Evolutionary conservation across 35 echinoderm and acorn worm genomes (phyloP).

Genomic region (Apostichopus californicus): DNA sequence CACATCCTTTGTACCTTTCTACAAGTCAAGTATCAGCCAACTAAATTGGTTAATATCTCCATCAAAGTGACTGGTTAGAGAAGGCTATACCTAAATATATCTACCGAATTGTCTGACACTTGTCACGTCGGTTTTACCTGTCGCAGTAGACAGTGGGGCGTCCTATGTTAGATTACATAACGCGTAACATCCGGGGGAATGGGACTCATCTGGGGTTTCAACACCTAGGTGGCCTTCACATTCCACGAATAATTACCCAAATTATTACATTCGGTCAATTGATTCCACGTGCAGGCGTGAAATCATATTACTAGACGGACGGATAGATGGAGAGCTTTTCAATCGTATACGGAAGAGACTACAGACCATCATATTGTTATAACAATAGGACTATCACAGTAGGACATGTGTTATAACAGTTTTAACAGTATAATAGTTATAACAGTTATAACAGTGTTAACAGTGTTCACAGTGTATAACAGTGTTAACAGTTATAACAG

Average conservation of each 20-base stretch:
- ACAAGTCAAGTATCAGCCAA: not conserved
- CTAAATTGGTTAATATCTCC: not conserved
- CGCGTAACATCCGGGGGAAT: slow-evolving; percentile 28
- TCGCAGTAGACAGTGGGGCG: slow-evolving; percentile 38
- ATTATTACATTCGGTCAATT: slow-evolving; percentile 26
- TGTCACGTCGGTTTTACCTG: slow-evolving; percentile 24
- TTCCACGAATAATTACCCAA: slow-evolving; percentile 44
- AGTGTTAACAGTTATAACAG: no score
- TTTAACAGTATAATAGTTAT: no score
- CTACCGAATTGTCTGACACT: slow-evolving; percentile 5
- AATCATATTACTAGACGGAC: slow-evolving; percentile 14
- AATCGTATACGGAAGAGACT: not conserved
- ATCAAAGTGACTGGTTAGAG: slow-evolving; percentile 6
- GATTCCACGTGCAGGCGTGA: slow-evolving; percentile 44
- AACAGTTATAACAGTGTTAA: no score
- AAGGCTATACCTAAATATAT: not conserved
- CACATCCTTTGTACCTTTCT: not conserved
- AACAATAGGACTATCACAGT: no score
- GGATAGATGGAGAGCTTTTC: not conserved
- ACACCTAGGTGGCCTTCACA: slow-evolving; percentile 54
- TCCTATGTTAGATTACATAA: slow-evolving; percentile 44
- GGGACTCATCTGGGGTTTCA: slow-evolving; percentile 40
- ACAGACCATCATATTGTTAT: not conserved
- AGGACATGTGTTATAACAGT: no score
- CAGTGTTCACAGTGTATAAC: no score